These are phyloP conservation scores for Phymastichus coffea DNA, from an alignment of 1,140 invertebrate genomes.

Conservation along the genomic window DNA sequence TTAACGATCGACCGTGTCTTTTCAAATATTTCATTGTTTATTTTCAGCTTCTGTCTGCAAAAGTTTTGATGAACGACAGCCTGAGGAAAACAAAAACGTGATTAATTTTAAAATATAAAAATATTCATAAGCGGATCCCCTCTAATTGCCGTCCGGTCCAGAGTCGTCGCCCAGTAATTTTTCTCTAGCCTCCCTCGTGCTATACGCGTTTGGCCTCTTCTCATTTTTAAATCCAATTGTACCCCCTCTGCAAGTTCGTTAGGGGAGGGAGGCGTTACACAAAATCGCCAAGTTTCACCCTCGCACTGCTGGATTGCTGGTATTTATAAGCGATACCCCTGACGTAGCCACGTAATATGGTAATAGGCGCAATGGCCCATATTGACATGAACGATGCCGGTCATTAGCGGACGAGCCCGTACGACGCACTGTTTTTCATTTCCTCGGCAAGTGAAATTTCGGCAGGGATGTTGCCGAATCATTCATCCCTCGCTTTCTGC, in stretches of 20 bases:
- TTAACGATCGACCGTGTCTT: too few relatives aligned
- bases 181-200: neutral
- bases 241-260: neutral
- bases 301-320: conserved; percentile 51
- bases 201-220: neutral
- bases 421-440: conserved; percentile 59
- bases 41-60: too few relatives aligned
- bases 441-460: conserved; percentile 56
- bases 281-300: conserved; percentile 48
- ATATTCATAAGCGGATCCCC: conserved; percentile 1
- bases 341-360: conserved; percentile 47
- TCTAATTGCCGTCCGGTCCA: neutral
- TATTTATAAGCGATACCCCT: conserved; percentile 56
- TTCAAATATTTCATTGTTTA: too few relatives aligned
- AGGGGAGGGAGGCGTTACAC: too few relatives aligned
- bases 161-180: conserved; percentile 6
- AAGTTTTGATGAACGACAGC: too few relatives aligned
- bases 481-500: conserved; percentile 40
- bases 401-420: conserved; percentile 51
- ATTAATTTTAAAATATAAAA: conserved; percentile 2
- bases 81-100: neutral
- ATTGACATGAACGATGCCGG: conserved; percentile 58
- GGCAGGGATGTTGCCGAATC: conserved; percentile 53
- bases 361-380: conserved; percentile 58
- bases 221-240: conserved; percentile 25